Evolutionary conservation across 2,797 vertebrate genomes (phyloP).

Genomic region (Decapterus maruadsi): DNA sequence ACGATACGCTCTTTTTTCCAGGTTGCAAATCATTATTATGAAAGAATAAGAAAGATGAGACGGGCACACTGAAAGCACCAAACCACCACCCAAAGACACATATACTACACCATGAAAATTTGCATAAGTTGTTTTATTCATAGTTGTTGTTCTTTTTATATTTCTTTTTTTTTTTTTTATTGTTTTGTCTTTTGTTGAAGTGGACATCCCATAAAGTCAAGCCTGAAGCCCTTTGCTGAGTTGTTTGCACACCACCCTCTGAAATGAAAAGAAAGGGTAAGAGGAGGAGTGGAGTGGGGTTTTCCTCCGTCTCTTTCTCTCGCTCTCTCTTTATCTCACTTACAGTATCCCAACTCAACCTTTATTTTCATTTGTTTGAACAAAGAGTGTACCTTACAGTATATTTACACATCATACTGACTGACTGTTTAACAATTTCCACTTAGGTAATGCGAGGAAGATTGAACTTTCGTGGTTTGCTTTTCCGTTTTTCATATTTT

Average conservation of each 20-base stretch:
- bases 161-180: slow-evolving; percentile 67
- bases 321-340: slow-evolving; percentile 65
- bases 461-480: slow-evolving; percentile 73
- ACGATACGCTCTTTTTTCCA: slow-evolving; percentile 36
- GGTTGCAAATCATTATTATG: slow-evolving; percentile 30
- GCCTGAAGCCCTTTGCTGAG: slow-evolving; percentile 91
- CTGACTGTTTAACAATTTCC: slow-evolving; percentile 81
- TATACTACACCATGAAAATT: slow-evolving; percentile 83
- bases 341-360: slow-evolving; percentile 71
- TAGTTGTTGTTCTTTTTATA: slow-evolving; percentile 86
- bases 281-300: slow-evolving; percentile 68
- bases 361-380: slow-evolving; percentile 79
- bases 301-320: slow-evolving; percentile 74
- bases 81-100: slow-evolving; percentile 78
- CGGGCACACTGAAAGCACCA: slow-evolving; percentile 42
- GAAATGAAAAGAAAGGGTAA: slow-evolving; percentile 77
- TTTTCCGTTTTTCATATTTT: slow-evolving; percentile 61
- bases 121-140: slow-evolving; percentile 90
- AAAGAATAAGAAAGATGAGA: slow-evolving; percentile 29
- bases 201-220: slow-evolving; percentile 89
- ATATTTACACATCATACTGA: slow-evolving; percentile 87
- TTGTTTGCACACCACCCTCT: slow-evolving; percentile 82
- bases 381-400: slow-evolving; percentile 85
- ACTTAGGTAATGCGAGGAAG: slow-evolving; percentile 81
- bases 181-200: slow-evolving; percentile 83